Evolutionary conservation across 2,888 invertebrate species (phyloP).

Genomic region (Dermolepida albohirtum): DNA sequence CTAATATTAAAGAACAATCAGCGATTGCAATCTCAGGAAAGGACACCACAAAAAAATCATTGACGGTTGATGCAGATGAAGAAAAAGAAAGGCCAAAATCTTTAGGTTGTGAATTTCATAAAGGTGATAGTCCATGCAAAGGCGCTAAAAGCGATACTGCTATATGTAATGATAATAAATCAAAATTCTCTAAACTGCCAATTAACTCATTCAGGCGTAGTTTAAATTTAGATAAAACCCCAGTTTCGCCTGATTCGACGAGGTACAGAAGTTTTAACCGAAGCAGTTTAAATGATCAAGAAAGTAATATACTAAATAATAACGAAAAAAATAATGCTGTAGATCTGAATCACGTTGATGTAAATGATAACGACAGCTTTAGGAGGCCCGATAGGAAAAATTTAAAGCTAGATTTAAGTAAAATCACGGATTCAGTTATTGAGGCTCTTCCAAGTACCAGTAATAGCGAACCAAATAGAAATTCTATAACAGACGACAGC

Average conservation of each 20-base stretch:
- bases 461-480: constrained; percentile 62
- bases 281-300: constrained; percentile 21
- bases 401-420: constrained; percentile 74
- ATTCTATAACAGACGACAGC: constrained; percentile 65
- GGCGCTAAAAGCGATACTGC: constrained; percentile 66
- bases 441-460: constrained; percentile 47
- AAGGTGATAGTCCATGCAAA: constrained; percentile 65
- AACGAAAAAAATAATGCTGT: constrained; percentile 30
- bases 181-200: constrained; percentile 60
- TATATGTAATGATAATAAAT: constrained; percentile 50
- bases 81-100: constrained; percentile 69
- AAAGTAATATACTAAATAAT: constrained; percentile 16
- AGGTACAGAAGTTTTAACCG: constrained; percentile 20
- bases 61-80: constrained; percentile 47
- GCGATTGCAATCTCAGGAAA: background rate
- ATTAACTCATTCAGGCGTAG: constrained; percentile 61
- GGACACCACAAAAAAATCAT: constrained; percentile 32
- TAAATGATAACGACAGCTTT: constrained; percentile 38
- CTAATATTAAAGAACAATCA: constrained; percentile 14
- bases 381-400: constrained; percentile 63
- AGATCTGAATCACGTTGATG: constrained; percentile 28
- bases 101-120: constrained; percentile 69
- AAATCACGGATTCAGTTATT: constrained; percentile 46
- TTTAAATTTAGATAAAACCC: constrained; percentile 59
- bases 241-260: background rate